phyloP scores from a whole-genome alignment of 2,888 invertebrate species.

The Sphaeridia pumilis region DNA sequence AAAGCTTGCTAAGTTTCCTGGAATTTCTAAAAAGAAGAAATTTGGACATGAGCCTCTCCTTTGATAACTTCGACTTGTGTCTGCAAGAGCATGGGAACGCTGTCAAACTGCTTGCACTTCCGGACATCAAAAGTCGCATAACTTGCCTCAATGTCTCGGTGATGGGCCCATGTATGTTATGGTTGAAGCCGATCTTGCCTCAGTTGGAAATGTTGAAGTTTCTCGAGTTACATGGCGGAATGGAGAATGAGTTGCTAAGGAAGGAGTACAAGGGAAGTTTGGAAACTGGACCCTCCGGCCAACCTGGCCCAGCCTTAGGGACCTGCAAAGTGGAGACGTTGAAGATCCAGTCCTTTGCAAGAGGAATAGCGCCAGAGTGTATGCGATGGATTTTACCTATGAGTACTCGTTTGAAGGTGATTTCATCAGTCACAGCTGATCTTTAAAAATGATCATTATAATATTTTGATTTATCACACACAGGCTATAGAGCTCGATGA shows the following conservation, averaged over 20 bases:
- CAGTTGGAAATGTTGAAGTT: neutral
- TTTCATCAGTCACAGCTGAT: too few relatives aligned
- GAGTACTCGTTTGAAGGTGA: neutral
- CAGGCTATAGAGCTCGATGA: neutral
- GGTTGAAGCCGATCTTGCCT: neutral
- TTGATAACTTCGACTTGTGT: neutral
- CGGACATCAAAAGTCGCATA: neutral
- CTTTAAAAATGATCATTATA: too few relatives aligned
- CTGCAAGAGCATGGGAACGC: neutral
- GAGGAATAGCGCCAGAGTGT: neutral
- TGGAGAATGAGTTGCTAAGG: neutral
- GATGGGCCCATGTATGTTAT: neutral
- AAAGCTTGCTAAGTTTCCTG: neutral
- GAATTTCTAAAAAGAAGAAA: neutral
- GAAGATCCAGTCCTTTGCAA: neutral
- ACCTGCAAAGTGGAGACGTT: neutral
- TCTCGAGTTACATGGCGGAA: neutral
- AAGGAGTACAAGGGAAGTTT: neutral
- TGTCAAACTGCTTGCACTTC: neutral
- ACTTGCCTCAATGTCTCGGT: neutral
- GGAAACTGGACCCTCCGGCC: neutral
- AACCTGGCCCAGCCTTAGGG: neutral
- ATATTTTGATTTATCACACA: too few relatives aligned
- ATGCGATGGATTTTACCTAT: neutral
- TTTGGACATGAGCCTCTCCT: neutral